phyloP scores from a whole-genome alignment of 2,113 vertebrate species.

The Sitta europaea region DNA sequence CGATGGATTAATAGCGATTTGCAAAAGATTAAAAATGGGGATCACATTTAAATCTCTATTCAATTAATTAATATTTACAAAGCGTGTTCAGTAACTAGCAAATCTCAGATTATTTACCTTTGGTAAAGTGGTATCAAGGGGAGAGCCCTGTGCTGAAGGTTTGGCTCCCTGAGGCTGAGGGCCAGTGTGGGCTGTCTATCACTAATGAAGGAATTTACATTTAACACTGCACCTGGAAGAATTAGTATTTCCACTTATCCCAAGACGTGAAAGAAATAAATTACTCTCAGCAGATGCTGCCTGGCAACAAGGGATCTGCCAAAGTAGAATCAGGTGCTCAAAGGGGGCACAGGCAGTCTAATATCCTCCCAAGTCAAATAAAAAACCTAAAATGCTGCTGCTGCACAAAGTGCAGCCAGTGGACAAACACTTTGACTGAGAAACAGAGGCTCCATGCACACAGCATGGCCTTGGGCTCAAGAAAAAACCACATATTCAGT shows the following conservation, averaged over 20 bases:
- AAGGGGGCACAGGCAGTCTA: background rate
- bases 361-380: background rate
- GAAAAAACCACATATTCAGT: background rate
- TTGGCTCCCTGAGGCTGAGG: background rate
- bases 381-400: background rate
- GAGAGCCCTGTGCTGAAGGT: background rate
- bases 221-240: background rate
- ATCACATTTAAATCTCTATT: background rate
- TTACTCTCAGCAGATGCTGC: background rate
- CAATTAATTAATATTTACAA: background rate
- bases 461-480: background rate
- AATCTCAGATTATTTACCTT: background rate
- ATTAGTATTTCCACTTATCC: background rate
- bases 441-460: rapidly evolving
- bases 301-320: background rate
- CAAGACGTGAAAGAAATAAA: background rate
- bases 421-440: background rate
- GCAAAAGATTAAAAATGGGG: background rate
- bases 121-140: background rate
- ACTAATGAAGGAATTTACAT: background rate
- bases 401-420: background rate
- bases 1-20: background rate
- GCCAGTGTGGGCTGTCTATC: background rate
- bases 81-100: background rate
- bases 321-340: background rate